Percentiles rank a stretch among this genome's conserved stretches.
Evolutionary conservation across 1,140 invertebrate genomes (phyloP).

Genomic region (Pinna nobilis): DNA sequence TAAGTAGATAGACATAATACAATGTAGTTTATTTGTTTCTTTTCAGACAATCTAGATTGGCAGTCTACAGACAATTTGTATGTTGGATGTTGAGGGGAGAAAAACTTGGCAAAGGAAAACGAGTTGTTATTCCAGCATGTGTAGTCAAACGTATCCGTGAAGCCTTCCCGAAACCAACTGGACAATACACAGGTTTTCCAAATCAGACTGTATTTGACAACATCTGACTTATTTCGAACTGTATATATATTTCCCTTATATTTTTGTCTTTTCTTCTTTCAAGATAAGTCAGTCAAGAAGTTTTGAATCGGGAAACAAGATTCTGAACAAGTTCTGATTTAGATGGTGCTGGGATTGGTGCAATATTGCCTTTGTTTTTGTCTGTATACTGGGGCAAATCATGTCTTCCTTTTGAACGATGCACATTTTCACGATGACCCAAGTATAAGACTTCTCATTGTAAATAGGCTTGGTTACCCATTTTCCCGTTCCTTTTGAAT

Average conservation of each 20-base stretch:
- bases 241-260: no score
- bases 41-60: no score
- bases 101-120: slow-evolving; percentile 19
- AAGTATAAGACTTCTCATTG: slow-evolving; percentile 6
- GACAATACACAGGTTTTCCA: slow-evolving; percentile 16
- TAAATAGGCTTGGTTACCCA: slow-evolving; percentile 16
- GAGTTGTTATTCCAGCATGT: slow-evolving; percentile 21
- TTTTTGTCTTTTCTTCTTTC: no score
- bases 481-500: slow-evolving; percentile 10
- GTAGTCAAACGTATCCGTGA: background rate
- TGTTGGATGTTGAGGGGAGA: no score
- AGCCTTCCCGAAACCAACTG: background rate
- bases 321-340: slow-evolving; percentile 16
- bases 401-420: slow-evolving; percentile 7
- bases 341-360: slow-evolving; percentile 7
- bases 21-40: no score
- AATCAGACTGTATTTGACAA: background rate
- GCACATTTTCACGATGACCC: slow-evolving; percentile 27
- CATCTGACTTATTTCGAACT: background rate
- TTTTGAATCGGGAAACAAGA: slow-evolving; percentile 20
- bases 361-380: slow-evolving; percentile 6
- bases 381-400: background rate
- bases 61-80: no score
- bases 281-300: no score
- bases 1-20: no score